These are phyloP conservation scores for Protodeltote pygarga DNA, from an alignment of 2,888 invertebrate species.

Conservation along the genomic window DNA sequence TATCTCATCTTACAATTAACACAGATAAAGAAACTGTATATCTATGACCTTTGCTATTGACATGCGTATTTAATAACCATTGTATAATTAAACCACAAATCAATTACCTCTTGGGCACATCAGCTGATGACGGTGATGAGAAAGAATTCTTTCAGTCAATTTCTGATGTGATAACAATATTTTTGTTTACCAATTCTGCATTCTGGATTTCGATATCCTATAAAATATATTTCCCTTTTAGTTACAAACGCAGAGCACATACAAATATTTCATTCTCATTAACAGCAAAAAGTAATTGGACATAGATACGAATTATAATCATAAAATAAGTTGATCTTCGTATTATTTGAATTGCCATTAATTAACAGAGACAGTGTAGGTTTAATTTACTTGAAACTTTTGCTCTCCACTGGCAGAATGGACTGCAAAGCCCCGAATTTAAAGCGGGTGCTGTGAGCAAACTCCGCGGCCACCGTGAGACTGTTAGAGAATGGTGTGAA, in stretches of 20 bases:
- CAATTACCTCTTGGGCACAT: too few relatives aligned
- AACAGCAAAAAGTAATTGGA: too few relatives aligned
- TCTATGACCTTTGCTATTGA: constrained; percentile 56
- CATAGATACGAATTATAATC: constrained; percentile 9
- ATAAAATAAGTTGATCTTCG: constrained; percentile 3
- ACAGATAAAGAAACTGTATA: constrained; percentile 60
- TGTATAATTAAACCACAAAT: constrained; percentile 36
- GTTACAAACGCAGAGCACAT: too few relatives aligned
- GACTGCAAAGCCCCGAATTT: constrained; percentile 48
- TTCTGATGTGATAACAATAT: too few relatives aligned
- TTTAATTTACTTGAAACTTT: constrained; percentile 45
- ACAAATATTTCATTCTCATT: too few relatives aligned
- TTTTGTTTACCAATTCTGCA: too few relatives aligned
- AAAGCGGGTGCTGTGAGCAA: constrained; percentile 48
- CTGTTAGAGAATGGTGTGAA: constrained; percentile 58
- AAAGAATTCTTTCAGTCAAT: too few relatives aligned
- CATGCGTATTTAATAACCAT: constrained; percentile 24
- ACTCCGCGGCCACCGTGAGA: constrained; percentile 56
- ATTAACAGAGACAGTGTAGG: constrained; percentile 28
- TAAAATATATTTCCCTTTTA: too few relatives aligned
- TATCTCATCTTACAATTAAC: constrained; percentile 69
- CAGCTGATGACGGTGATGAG: too few relatives aligned
- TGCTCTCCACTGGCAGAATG: constrained; percentile 30
- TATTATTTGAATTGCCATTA: constrained; percentile 21
- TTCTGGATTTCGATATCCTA: too few relatives aligned